Percentiles rank a stretch among this genome's conserved stretches.
phyloP scores from a whole-genome alignment of 2,888 invertebrate genomes.

The Plagodis pulveraria region DNA sequence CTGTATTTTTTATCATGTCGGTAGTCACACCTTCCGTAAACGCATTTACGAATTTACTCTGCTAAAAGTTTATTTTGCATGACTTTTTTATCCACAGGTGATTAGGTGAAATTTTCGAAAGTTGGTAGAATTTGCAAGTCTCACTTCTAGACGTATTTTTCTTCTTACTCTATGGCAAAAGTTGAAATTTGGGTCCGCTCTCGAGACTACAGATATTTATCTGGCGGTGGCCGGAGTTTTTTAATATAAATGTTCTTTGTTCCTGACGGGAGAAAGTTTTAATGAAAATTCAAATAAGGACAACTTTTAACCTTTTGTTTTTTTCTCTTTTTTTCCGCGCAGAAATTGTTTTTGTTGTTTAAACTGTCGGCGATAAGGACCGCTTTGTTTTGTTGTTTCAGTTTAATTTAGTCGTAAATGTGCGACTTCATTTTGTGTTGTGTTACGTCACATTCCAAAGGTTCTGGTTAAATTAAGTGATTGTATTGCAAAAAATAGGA shows the following conservation, averaged over 20 bases:
- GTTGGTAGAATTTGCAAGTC: no score
- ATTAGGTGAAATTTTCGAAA: no score
- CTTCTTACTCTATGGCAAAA: constrained; percentile 56
- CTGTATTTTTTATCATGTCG: no score
- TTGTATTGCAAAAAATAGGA: not conserved
- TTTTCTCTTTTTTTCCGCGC: constrained; percentile 53
- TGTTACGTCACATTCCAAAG: constrained; percentile 8
- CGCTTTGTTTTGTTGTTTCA: constrained; percentile 34
- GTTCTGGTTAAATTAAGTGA: constrained; percentile 6
- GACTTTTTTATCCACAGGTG: no score
- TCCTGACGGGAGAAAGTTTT: constrained; percentile 81
- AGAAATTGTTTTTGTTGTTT: constrained; percentile 69
- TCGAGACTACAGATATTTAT: constrained; percentile 84
- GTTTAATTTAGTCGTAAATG: constrained; percentile 26
- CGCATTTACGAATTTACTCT: no score
- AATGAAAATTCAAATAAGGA: constrained; percentile 82
- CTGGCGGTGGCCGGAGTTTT: constrained; percentile 82
- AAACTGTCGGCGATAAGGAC: constrained; percentile 56
- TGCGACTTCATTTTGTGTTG: constrained; percentile 18
- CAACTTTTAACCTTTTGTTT: constrained; percentile 76
- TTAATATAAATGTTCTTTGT: constrained; percentile 86
- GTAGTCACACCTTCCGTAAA: no score
- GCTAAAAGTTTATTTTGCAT: no score
- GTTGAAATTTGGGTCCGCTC: constrained; percentile 79
- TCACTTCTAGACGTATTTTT: constrained; percentile 33